Evolutionary conservation across 2,888 invertebrate genomes (phyloP), one percentile per base, ranked within the genome.

Genomic region (Drosophila siamana): DNA sequence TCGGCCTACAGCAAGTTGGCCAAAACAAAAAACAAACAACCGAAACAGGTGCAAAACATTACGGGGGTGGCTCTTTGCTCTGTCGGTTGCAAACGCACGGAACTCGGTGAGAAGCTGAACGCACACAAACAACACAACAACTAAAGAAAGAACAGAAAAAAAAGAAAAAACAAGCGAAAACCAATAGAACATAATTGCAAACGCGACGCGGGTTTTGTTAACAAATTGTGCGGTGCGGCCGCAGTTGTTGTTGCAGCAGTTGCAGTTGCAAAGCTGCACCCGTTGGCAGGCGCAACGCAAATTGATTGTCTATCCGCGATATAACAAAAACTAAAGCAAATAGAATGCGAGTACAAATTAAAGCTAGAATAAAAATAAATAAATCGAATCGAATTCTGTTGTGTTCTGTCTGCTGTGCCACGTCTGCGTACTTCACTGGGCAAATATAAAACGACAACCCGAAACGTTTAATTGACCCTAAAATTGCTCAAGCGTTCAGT

Each of bases 21-120:
- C 88, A 84, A 84, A 84, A 88, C 84, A 84, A 84, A 84, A 84
- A 88, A 88, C 88, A 84, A 84, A 74, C 72, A 75, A 36, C 38
- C 41, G 59, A 74, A 86, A 78, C 89, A 88, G 89, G 84, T 88
- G 89, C 81, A 80, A 75, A 78, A 63, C 69, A 67, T 56, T 62
- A 80, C 33, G 74, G 56, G 86, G 88, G 76, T 86, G 76, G 69
- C 73, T 69, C 55, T 5, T 9, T 40, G 28, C 28, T 8, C 24
- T 40, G 40, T 44, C 47, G 50, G 55, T 24, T 33, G 50, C 41
- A 51, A 51, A 26, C 47, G 48, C 46, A 54, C 38, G 28, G 11
- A 59, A 46, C 16, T 30, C 44, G 19, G 15, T 7, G n/a, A 28
- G 48, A 26, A 68, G 36, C 41, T 24, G 43, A 44, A 60, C 28